Evolutionary conservation across 2,797 vertebrate genomes (phyloP).

Genomic region (Trachops cirrhosus): DNA sequence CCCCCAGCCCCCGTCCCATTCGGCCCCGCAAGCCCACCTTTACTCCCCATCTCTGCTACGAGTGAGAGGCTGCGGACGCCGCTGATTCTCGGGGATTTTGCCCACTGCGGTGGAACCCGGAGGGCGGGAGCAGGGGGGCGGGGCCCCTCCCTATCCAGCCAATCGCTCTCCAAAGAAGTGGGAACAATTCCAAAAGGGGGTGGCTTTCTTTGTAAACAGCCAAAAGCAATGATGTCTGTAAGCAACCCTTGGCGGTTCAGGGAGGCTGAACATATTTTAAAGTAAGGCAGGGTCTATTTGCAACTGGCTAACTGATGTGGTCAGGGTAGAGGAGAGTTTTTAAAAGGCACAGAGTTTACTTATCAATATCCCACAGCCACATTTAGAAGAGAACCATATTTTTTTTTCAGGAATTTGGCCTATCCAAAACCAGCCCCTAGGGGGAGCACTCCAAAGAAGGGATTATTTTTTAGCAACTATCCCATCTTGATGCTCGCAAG

Average conservation of each 20-base stretch:
- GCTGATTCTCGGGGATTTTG: conserved; percentile 48
- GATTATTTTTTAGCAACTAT: neutral
- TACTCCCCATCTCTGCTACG: conserved; percentile 59
- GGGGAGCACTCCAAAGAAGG: neutral
- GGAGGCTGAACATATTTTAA: neutral
- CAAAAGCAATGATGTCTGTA: neutral
- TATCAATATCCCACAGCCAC: neutral
- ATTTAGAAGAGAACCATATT: neutral
- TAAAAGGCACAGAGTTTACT: neutral
- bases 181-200: conserved; percentile 31
- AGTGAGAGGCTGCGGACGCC: conserved; percentile 38
- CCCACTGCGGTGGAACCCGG: conserved; percentile 16
- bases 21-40: conserved; percentile 61
- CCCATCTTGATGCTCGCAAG: neutral
- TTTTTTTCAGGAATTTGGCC: neutral
- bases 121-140: conserved; percentile 35
- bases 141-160: conserved; percentile 50
- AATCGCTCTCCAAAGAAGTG: conserved; percentile 66
- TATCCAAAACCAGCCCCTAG: conserved; percentile 6
- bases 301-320: neutral
- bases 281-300: neutral
- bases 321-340: neutral
- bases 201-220: conserved; percentile 44
- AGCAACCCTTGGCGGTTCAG: neutral
- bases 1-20: neutral